These are phyloP conservation scores for Triplophysa yarkandensis DNA, from an alignment of 2,797 vertebrate species.

Conservation along the genomic window DNA sequence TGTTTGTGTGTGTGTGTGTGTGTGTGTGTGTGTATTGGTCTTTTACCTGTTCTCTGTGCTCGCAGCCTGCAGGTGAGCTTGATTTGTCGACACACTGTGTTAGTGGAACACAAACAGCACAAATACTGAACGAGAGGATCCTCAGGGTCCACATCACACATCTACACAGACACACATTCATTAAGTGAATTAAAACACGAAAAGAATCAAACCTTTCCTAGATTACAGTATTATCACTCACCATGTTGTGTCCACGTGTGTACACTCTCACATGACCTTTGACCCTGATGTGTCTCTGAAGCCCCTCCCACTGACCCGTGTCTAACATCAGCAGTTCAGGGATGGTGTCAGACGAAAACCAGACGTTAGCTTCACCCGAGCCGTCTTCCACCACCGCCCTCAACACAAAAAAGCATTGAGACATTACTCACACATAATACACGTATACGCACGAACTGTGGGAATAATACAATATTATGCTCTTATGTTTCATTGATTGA, in stretches of 20 bases:
- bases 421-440: neutral
- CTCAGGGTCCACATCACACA: constrained; percentile 57
- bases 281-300: constrained; percentile 68
- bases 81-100: constrained; percentile 59
- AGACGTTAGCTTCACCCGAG: constrained; percentile 72
- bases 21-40: constrained; percentile 7
- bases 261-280: constrained; percentile 68
- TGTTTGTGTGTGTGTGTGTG: constrained; percentile 3
- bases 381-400: constrained; percentile 74
- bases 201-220: constrained; percentile 11
- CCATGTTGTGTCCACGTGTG: constrained; percentile 62
- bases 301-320: constrained; percentile 72
- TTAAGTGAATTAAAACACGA: constrained; percentile 15
- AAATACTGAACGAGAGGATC: constrained; percentile 69
- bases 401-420: constrained; percentile 41
- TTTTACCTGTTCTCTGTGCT: constrained; percentile 43
- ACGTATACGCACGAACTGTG: too few species aligned
- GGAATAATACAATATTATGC: too few species aligned
- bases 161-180: constrained; percentile 59
- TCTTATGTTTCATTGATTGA: too few species aligned
- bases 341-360: constrained; percentile 62
- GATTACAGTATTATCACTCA: constrained; percentile 44
- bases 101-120: constrained; percentile 64
- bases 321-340: constrained; percentile 66
- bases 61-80: constrained; percentile 66